phyloP scores from a whole-genome alignment of 2,888 invertebrate species.

The Epiperipatus broadwayi region DNA sequence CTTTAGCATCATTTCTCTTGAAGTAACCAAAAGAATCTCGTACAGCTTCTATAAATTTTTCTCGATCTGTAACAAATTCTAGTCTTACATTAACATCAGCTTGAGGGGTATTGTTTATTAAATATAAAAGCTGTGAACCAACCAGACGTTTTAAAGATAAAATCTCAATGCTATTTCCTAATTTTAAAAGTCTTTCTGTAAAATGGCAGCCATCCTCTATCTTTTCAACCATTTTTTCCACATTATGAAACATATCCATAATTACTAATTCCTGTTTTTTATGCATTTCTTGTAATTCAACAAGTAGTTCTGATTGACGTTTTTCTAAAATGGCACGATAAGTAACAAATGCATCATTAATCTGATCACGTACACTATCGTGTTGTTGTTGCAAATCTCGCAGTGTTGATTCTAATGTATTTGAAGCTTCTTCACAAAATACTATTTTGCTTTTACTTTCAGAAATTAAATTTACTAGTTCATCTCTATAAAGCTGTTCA shows the following conservation, averaged over 20 bases:
- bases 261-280: constrained; percentile 66
- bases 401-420: constrained; percentile 53
- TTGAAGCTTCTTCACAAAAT: constrained; percentile 53
- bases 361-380: constrained; percentile 46
- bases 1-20: constrained; percentile 13
- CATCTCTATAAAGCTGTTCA: constrained; percentile 54
- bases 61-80: constrained; percentile 52
- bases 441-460: constrained; percentile 56
- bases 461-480: constrained; percentile 48
- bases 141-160: constrained; percentile 61
- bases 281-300: constrained; percentile 53
- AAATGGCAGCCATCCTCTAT: constrained; percentile 72
- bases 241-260: constrained; percentile 64
- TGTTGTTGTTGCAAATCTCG: constrained; percentile 69
- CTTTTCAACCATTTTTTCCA: no score
- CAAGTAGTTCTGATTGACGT: constrained; percentile 51
- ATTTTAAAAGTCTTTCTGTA: constrained; percentile 54
- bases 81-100: constrained; percentile 51
- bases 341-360: constrained; percentile 28
- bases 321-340: constrained; percentile 56
- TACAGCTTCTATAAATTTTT: constrained; percentile 52
- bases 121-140: constrained; percentile 49
- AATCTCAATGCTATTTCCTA: constrained; percentile 66
- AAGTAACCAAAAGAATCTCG: constrained; percentile 27
- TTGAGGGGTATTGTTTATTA: constrained; percentile 61